Evolutionary conservation across 37 sponge, comb jelly and placozoan genomes (phyloP).

Genomic region (Axinella damicornis): DNA sequence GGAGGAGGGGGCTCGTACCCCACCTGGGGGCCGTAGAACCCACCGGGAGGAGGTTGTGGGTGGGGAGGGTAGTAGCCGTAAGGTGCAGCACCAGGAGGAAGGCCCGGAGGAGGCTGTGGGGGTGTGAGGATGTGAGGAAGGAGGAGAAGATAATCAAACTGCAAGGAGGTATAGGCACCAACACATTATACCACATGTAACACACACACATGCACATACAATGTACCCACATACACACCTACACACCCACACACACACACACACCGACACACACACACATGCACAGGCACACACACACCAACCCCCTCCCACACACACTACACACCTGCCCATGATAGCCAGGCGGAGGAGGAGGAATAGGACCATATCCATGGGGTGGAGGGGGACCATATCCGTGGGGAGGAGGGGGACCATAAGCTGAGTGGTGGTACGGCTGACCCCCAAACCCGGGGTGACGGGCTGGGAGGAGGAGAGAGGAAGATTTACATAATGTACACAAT

Average conservation of each 20-base stretch:
- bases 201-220: too few species aligned
- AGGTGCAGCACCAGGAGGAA: not conserved
- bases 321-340: not conserved
- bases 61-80: conserved; percentile 1
- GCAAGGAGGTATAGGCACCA: too few species aligned
- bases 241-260: conserved; percentile 17
- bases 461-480: too few species aligned
- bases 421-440: too few species aligned
- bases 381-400: not conserved
- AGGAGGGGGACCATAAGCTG: too few species aligned
- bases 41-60: not conserved
- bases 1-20: too few species aligned
- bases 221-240: conserved; percentile 7
- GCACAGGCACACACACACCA: not conserved
- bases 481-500: too few species aligned
- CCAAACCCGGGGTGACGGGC: too few species aligned
- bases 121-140: not conserved
- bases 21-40: not conserved
- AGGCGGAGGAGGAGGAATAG: too few species aligned
- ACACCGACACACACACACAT: conserved; percentile 12
- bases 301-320: too few species aligned
- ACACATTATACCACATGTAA: too few species aligned
- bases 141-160: not conserved
- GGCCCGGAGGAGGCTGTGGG: conserved; percentile 9
- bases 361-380: too few species aligned